A percentile compares a stretch with the other conserved stretches of the same genome.
phyloP scores from a whole-genome alignment of 2,888 invertebrate genomes.

The Drosophila mercatorum region DNA sequence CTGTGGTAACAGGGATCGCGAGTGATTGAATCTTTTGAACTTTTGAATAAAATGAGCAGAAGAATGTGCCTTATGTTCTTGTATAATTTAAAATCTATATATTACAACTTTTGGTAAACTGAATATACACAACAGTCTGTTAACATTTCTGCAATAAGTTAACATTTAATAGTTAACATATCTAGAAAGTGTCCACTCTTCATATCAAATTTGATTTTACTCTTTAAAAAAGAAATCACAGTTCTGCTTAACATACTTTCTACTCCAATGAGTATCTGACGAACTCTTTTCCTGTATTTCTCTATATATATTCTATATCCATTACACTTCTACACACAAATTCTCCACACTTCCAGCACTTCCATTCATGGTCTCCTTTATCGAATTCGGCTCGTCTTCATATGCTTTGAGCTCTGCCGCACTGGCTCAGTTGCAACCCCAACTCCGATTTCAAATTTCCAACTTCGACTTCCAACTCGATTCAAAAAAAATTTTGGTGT shows the following conservation, averaged over 20 bases:
- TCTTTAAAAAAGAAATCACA: no score
- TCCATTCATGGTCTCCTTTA: conserved; percentile 36
- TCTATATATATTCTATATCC: neutral
- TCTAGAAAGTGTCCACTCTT: no score
- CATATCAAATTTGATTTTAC: no score
- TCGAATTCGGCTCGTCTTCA: conserved; percentile 29
- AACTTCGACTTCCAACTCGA: conserved; percentile 10
- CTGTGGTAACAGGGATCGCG: conserved; percentile 1
- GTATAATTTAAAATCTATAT: no score
- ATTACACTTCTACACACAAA: conserved; percentile 10
- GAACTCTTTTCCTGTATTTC: neutral
- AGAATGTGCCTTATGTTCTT: no score
- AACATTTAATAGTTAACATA: no score
- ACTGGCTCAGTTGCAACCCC: conserved; percentile 20
- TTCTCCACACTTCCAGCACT: neutral
- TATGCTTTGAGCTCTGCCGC: conserved; percentile 42
- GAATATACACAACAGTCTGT: no score
- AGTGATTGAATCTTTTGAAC: neutral
- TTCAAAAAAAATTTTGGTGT: conserved; percentile 8
- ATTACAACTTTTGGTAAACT: no score
- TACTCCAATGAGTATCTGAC: no score
- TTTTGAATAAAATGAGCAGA: neutral
- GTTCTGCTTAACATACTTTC: neutral
- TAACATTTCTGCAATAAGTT: no score
- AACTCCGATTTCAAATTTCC: conserved; percentile 8